These are phyloP conservation scores for Morelia viridis DNA, from an alignment of 2,797 vertebrate species.

Conservation along the genomic window DNA sequence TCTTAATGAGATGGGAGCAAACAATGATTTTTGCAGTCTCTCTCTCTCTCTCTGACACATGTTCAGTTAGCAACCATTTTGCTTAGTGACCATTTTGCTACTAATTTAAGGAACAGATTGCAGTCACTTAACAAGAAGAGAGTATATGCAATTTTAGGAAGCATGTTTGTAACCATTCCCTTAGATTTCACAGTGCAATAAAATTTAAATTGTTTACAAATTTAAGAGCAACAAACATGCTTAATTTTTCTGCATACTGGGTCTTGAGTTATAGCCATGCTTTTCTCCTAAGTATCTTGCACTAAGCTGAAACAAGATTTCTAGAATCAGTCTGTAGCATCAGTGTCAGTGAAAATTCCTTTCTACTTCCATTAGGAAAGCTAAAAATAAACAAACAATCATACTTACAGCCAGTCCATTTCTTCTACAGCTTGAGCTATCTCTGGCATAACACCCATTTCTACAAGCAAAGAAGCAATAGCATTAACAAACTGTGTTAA, in stretches of 20 bases:
- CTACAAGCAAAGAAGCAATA: constrained; percentile 61
- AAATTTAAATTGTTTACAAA: background rate
- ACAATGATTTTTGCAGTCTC: background rate
- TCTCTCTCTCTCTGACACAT: no score
- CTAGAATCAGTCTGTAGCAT: background rate
- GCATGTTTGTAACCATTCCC: background rate
- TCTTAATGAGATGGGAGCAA: background rate
- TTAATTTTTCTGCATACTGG: background rate
- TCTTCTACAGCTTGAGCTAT: constrained; percentile 97
- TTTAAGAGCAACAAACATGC: background rate
- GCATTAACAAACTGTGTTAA: background rate
- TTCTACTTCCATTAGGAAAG: background rate
- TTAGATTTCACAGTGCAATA: background rate
- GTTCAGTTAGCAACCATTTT: no score
- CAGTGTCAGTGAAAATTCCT: background rate
- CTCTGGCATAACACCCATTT: constrained; percentile 98
- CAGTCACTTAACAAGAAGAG: no score
- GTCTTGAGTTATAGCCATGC: background rate
- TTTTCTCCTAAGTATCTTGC: background rate
- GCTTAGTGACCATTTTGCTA: no score
- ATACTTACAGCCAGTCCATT: constrained; percentile 98
- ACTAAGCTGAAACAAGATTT: background rate
- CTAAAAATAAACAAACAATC: background rate
- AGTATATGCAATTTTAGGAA: no score
- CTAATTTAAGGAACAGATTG: no score